Base-by-base conservation (phyloP, 1,140 invertebrate species). In the Battus philenor region DNA sequence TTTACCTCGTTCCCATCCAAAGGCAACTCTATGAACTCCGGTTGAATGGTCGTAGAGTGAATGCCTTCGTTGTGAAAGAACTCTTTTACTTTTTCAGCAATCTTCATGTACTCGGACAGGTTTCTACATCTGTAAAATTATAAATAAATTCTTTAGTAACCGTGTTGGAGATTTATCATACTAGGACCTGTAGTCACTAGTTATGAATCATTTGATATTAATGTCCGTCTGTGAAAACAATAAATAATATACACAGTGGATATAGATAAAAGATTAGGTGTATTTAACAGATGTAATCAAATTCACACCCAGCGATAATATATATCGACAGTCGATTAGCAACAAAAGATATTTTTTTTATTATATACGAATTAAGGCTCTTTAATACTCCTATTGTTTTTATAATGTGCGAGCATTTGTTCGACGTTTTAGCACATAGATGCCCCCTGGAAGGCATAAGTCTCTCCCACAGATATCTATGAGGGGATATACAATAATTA, bases 21-120 rank as follows among this genome's bases (percentile, higher is more conserved):
- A 2, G 83, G 87, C 54, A 93, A 87, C 71, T 95, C 93, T 24
- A 95, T 91, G 72, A 98, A 97, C 89, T 98, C 96, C 0, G 96
- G 96, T 70, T 98, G 95, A 77, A 98, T 97, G 1, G 96, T 97
- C 1, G 95, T 97, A 2, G 94, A 96, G 74, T 86, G 86, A 59
- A 96, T 96, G 10, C 94, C 94, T 83, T 97, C 95, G 74, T 96
- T 96, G 67, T 96, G 94, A 77, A 97, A 97, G 87, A 97, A 97
- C 78, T 97, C 94, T 81, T 98, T 97, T 0, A 97, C 95, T 82
- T 96, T 95, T 79, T 97, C 95, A 0, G 95, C 95, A 54, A 97
- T 95, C 79, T 94, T 94, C 93, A 96, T 95, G 63, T 96, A 96
- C 68, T 96, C 94, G 0, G 93, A 93, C 36, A 96, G 79, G 83